Conservation (phyloP, 2,797 vertebrate genomes). For the Paedocypris micromegethes region DNA sequence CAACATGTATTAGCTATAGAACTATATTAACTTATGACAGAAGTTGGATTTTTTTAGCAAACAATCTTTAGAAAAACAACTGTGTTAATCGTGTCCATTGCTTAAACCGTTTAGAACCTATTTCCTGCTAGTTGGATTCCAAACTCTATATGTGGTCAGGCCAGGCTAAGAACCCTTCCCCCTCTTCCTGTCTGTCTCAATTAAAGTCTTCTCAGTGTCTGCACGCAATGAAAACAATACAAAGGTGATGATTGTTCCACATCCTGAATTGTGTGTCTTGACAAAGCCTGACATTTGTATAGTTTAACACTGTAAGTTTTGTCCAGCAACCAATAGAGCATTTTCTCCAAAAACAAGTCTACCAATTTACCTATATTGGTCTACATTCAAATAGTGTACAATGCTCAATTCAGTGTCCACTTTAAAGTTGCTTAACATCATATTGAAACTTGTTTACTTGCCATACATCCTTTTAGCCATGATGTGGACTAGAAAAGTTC, state of each 20-base stretch:
- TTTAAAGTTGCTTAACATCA: no score
- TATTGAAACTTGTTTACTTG: slow-evolving; percentile 49
- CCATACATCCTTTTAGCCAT: slow-evolving; percentile 49
- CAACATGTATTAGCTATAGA: no score
- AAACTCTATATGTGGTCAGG: slow-evolving; percentile 76
- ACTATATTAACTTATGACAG: no score
- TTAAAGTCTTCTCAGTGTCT: slow-evolving; percentile 73
- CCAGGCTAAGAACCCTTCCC: slow-evolving; percentile 67
- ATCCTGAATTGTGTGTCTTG: slow-evolving; percentile 59
- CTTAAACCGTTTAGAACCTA: slow-evolving; percentile 58
- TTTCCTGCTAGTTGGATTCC: slow-evolving; percentile 72
- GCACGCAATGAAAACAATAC: slow-evolving; percentile 64
- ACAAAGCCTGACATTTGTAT: slow-evolving; percentile 68
- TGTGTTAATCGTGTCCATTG: slow-evolving; percentile 37
- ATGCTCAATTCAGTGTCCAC: no score
- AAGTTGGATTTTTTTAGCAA: no score
- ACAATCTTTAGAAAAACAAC: no score
- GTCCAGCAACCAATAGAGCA: slow-evolving; percentile 1
- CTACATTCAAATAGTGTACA: no score
- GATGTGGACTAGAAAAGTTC: slow-evolving; percentile 57
- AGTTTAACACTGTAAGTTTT: slow-evolving; percentile 43
- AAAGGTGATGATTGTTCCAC: slow-evolving; percentile 76
- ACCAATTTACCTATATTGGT: no score
- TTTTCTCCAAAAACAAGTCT: slow-evolving; percentile 1
- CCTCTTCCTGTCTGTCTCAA: slow-evolving; percentile 79